A percentile compares a stretch with the other conserved stretches of the same genome.
phyloP scores from a whole-genome alignment of 2,797 vertebrate genomes.

The Myripristis jacobus region DNA sequence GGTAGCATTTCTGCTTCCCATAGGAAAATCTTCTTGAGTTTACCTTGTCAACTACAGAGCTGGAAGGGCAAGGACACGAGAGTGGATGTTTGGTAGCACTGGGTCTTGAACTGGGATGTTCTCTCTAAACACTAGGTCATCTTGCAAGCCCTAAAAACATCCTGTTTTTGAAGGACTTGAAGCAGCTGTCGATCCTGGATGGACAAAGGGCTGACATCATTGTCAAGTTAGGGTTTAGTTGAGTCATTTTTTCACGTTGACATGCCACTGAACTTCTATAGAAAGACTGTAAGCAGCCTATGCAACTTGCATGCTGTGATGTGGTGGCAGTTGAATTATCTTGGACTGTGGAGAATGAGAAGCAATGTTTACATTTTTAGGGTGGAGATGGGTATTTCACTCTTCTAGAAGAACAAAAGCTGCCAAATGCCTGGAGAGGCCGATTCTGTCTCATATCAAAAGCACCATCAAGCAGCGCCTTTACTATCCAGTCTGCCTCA shows the following conservation, averaged over 20 bases:
- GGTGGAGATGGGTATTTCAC: neutral
- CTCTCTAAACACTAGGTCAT: neutral
- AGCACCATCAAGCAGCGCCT: too few relatives aligned
- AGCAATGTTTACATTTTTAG: too few relatives aligned
- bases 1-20: too few relatives aligned
- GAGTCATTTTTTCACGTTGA: neutral
- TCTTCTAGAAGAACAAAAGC: too few relatives aligned
- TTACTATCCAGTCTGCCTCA: too few relatives aligned
- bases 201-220: neutral
- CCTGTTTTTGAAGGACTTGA: slow-evolving; percentile 23
- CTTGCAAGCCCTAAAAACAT: slow-evolving; percentile 29
- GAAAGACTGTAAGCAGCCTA: neutral
- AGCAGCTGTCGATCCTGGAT: neutral
- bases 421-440: too few relatives aligned
- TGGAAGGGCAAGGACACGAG: slow-evolving; percentile 1
- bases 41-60: too few relatives aligned
- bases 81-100: neutral
- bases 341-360: neutral
- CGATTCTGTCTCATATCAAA: too few relatives aligned
- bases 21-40: too few relatives aligned
- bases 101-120: slow-evolving; percentile 6
- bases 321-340: too few relatives aligned
- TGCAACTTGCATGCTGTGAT: neutral
- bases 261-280: neutral
- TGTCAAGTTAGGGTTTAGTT: too few relatives aligned